Evolutionary conservation across 2,888 invertebrate genomes (phyloP), one percentile per base, ranked within the genome.

Genomic region (Cheilosia pagana): DNA sequence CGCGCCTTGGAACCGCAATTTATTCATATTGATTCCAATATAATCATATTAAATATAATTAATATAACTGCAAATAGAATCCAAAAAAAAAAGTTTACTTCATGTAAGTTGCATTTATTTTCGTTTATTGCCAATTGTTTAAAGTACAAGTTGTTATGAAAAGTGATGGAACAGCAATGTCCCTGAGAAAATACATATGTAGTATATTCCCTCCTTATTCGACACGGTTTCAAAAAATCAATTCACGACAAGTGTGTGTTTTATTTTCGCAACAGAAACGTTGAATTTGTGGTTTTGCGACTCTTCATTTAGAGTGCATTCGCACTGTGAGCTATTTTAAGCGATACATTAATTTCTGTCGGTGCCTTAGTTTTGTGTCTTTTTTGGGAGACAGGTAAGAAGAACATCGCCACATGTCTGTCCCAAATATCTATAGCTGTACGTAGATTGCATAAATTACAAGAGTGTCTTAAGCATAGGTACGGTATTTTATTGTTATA

Each of bases 191-290:
- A 53, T 6, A n/a, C n/a, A n/a, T n/a, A n/a, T n/a, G n/a, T n/a
- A n/a, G n/a, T n/a, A 16, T 25, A 16, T 35, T 48, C 59, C 50
- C 63, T 72, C 57, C 59, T 60, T 67, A 67, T 39, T 43, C 57
- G 75, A 50, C 72, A 71, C 59, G 55, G 28, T 77, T 79, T 45
- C 45, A 35, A 43, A 81, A 81, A 81, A 81, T 81, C 75, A 75
- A 75, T 81, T 81, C 43, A 43, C 45, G 57, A 43, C 23, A 35
- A 57, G 63, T 45, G 59, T 68, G 57, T 60, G 10, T 53, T 74
- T 62, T 55, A 60, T 41, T 50, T 62, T n/a, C 23, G 23, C 23
- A 50, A 63, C 43, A 81, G 75, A 62, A 62, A 67, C 72, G 60
- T 79, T 48, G 45, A 43, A 21, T 48, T 52, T 60, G 28, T 53